Base-by-base conservation (phyloP, 1,140 invertebrate genomes). In the Formica exsecta region DNA sequence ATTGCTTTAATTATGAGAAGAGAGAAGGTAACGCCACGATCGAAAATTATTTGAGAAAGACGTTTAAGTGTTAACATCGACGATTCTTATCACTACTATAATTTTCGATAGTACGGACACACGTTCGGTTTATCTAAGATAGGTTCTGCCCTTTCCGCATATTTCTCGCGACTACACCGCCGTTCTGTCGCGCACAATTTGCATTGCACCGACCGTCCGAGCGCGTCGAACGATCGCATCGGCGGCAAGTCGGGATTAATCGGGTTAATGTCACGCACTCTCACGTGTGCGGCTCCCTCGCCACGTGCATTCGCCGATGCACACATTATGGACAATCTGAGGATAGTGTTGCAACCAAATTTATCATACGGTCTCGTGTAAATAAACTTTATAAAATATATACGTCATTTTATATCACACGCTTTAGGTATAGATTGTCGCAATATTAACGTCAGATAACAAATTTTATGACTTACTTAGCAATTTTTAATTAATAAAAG, bases 221-320 rank as follows among this genome's bases (percentile, higher is more conserved):
- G 59, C 41, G 61, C 71, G n/a, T 77, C 65, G 77, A 64, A 86
- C 62, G 57, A 41, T 65, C 66, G 36, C 66, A 83, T 80, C 32
- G 65, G 48, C 51, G 36, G 41, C 41, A 71, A 86, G 66, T 83
- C 68, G 68, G 54, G 70, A 86, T 86, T 84, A 86, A 86, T 86
- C 85, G 79, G 79, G 41, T 86, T 74, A 86, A 74, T 74, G 85
- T 71, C 76, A 81, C 65, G 54, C 64, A 65, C 38, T 85, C 74
- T 86, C 84, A 62, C 76, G 76, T 80, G 84, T 38, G 65, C 84
- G 62, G 25, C 19, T 65, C 44, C 32, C 29, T 76, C 29, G 44
- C 83, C 75, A 81, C 76, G 54, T 81, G 85, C 32, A 85, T 66
- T 41, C 48, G 66, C 51, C 36, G 41, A 79, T 68, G 29, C 44